Evolutionary conservation across 2,888 invertebrate genomes (phyloP).

Genomic region (Cremastinae sp.): DNA sequence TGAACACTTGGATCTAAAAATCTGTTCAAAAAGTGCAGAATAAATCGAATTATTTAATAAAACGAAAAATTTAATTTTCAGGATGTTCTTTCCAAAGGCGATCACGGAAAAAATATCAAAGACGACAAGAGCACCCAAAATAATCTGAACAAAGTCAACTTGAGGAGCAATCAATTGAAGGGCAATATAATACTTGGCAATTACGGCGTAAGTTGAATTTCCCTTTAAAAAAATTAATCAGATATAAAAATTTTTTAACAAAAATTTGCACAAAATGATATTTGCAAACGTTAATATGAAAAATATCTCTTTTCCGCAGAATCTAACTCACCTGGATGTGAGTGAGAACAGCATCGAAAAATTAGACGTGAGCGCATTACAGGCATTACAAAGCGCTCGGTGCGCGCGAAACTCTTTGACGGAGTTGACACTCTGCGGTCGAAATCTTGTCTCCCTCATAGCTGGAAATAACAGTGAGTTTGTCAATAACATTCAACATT

Average conservation of each 20-base stretch:
- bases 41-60: not conserved
- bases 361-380: conserved; percentile 89
- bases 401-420: conserved; percentile 89
- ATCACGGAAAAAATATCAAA: conserved; percentile 70
- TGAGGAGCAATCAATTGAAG: conserved; percentile 89
- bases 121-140: conserved; percentile 73
- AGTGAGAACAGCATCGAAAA: conserved; percentile 92
- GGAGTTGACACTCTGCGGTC: conserved; percentile 90
- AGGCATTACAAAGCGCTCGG: conserved; percentile 88
- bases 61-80: conserved; percentile 42
- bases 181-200: conserved; percentile 92
- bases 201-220: conserved; percentile 79
- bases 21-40: conserved; percentile 4
- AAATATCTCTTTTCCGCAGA: conserved; percentile 82
- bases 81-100: conserved; percentile 69
- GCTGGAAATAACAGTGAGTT: conserved; percentile 90
- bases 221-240: not conserved
- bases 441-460: conserved; percentile 86
- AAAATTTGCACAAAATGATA: too few species aligned
- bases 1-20: too few species aligned
- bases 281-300: too few species aligned
- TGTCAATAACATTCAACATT: not conserved
- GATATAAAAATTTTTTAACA: conserved; percentile 4
- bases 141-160: conserved; percentile 86
- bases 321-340: conserved; percentile 90